Percentiles rank a stretch among this genome's conserved stretches.
phyloP scores from a whole-genome alignment of 2,113 vertebrate genomes.

The Bostrychus sinensis region DNA sequence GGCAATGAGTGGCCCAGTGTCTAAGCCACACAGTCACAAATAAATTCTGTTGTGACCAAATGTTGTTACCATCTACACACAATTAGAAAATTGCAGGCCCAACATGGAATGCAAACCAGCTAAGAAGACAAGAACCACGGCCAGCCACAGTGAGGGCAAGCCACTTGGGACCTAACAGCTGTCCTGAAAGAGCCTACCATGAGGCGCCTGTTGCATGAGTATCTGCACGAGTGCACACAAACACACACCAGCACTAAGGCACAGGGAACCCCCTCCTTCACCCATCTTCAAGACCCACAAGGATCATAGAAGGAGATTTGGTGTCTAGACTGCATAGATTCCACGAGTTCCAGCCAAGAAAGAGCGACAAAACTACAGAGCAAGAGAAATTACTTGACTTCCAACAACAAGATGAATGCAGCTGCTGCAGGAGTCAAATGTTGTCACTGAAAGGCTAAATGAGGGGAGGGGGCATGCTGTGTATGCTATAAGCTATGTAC shows the following conservation, averaged over 20 bases:
- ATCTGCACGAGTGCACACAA: neutral
- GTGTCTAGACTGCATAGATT: conserved; percentile 79
- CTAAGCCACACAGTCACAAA: neutral
- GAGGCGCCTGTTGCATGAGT: conserved; percentile 54
- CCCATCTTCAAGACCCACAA: conserved; percentile 57
- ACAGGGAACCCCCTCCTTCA: conserved; percentile 21
- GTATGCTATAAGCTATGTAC: too few relatives aligned
- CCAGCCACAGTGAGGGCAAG: conserved; percentile 25
- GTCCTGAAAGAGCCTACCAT: conserved; percentile 48
- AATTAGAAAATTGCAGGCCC: neutral
- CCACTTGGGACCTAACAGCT: conserved; percentile 64
- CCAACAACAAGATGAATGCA: conserved; percentile 42
- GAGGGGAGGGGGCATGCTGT: neutral
- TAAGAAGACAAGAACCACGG: conserved; percentile 12
- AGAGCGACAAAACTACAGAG: conserved; percentile 28
- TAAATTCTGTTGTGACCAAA: too few relatives aligned
- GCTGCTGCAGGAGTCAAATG: conserved; percentile 38
- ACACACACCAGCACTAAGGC: neutral
- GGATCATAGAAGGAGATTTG: conserved; percentile 72
- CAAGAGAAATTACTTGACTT: conserved; percentile 36
- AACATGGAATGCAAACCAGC: neutral
- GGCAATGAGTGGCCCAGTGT: conserved; percentile 49
- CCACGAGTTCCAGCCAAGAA: conserved; percentile 69
- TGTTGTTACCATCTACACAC: too few relatives aligned
- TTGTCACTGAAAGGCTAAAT: conserved; percentile 20